phyloP scores from a whole-genome alignment of 2,113 vertebrate species.

The Hippocampus barbouri region DNA sequence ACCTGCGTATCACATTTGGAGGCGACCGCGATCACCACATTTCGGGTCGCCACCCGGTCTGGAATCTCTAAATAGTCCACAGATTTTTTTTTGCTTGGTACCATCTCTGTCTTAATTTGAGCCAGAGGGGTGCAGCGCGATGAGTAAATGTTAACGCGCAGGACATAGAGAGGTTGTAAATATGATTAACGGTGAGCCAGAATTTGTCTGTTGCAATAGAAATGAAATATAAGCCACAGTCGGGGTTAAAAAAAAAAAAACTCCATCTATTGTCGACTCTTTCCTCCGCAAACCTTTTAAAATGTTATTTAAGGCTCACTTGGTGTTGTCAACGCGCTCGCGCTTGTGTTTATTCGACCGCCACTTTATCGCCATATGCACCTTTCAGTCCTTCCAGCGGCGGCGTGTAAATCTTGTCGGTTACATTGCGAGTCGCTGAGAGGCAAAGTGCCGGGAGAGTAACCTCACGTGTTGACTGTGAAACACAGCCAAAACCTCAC shows the following conservation, averaged over 20 bases:
- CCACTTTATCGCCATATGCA: conserved; percentile 17
- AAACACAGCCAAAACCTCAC: not conserved
- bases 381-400: conserved; percentile 23
- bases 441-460: not conserved
- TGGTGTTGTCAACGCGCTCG: conserved; percentile 26
- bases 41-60: not conserved
- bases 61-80: not conserved
- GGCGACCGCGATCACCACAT: not conserved
- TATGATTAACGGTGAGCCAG: conserved; percentile 30
- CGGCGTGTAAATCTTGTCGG: conserved; percentile 27
- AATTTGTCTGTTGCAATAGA: not conserved
- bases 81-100: too few species aligned
- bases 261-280: conserved; percentile 1
- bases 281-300: conserved; percentile 1
- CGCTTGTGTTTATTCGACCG: conserved; percentile 9
- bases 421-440: conserved; percentile 14
- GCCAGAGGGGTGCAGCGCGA: conserved; percentile 2
- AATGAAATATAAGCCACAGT: not conserved
- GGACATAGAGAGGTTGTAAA: conserved; percentile 25
- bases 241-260: not conserved
- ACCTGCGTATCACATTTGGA: not conserved
- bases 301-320: conserved; percentile 29
- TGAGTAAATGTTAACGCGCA: conserved; percentile 9
- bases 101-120: too few species aligned
- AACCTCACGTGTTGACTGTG: not conserved